Conservation (phyloP, 2,888 invertebrate genomes). For the Ectobius pallidus region DNA sequence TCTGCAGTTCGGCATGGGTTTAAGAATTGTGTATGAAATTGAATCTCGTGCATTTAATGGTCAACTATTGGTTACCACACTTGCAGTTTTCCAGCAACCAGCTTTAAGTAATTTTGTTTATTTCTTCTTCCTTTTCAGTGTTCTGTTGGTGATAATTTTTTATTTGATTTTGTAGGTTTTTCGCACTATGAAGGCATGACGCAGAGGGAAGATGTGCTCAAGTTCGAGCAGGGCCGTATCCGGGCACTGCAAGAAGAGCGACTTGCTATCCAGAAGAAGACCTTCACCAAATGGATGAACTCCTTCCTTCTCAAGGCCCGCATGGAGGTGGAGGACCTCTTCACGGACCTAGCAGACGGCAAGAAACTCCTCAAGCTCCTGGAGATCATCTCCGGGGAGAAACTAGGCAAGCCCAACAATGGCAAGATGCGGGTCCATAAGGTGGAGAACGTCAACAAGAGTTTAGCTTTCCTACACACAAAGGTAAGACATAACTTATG, state of each 20-base stretch:
- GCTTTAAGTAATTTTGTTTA: too few relatives aligned
- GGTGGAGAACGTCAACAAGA: constrained; percentile 98
- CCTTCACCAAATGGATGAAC: constrained; percentile 99
- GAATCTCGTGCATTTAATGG: too few relatives aligned
- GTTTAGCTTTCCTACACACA: constrained; percentile 92
- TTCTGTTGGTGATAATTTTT: too few relatives aligned
- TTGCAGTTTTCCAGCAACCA: too few relatives aligned
- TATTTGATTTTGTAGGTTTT: background rate
- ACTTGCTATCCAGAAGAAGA: constrained; percentile 98
- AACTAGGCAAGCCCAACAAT: constrained; percentile 94
- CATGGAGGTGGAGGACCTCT: constrained; percentile 97
- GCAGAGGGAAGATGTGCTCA: constrained; percentile 88
- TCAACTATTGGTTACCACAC: too few relatives aligned
- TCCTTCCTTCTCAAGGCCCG: constrained; percentile 94
- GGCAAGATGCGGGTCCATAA: constrained; percentile 97
- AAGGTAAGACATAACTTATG: constrained; percentile 75
- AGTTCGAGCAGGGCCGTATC: constrained; percentile 96
- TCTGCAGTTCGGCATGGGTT: too few relatives aligned
- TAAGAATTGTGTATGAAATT: too few relatives aligned
- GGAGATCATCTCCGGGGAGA: constrained; percentile 98
- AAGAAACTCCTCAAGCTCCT: constrained; percentile 89
- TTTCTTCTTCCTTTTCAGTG: too few relatives aligned
- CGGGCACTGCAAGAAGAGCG: constrained; percentile 97
- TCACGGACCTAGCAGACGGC: constrained; percentile 95
- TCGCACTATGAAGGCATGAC: constrained; percentile 81